phyloP scores from a whole-genome alignment of 2,888 invertebrate species.

The Polydrusus pterygomalis region DNA sequence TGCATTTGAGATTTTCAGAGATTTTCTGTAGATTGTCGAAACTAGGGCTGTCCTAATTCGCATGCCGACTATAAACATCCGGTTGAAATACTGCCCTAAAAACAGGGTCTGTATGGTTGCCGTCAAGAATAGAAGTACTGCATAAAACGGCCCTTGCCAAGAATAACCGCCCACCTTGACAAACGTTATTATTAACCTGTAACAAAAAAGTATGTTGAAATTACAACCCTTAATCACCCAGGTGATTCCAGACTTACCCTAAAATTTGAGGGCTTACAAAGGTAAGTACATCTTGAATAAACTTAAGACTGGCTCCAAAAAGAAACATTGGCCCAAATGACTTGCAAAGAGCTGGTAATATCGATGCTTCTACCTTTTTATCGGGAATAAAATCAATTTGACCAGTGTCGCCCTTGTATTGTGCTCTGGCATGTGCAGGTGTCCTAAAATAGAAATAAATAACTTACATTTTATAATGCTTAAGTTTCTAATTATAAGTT shows the following conservation, averaged over 20 bases:
- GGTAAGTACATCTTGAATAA: conserved; percentile 87
- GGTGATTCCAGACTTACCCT: conserved; percentile 75
- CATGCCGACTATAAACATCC: conserved; percentile 93
- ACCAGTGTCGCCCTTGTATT: conserved; percentile 81
- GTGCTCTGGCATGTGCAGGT: conserved; percentile 74
- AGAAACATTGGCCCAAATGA: conserved; percentile 92
- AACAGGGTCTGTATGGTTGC: conserved; percentile 89
- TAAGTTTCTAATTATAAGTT: too few species aligned
- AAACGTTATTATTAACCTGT: conserved; percentile 83
- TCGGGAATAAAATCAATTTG: conserved; percentile 84
- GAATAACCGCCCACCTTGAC: conserved; percentile 77
- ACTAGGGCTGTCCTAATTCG: conserved; percentile 91
- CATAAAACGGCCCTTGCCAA: conserved; percentile 94
- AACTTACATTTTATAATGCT: too few species aligned
- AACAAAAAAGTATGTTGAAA: conserved; percentile 61
- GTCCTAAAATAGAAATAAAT: conserved; percentile 25
- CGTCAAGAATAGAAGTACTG: conserved; percentile 82
- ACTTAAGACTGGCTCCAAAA: conserved; percentile 88
- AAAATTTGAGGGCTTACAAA: conserved; percentile 94
- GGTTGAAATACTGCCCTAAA: conserved; percentile 92
- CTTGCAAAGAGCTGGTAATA: conserved; percentile 87
- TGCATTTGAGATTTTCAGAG: conserved; percentile 85
- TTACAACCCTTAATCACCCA: not conserved
- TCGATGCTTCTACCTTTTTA: conserved; percentile 84
- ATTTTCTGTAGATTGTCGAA: conserved; percentile 93